These are phyloP conservation scores for Cariama cristata DNA, from an alignment of 2,113 vertebrate genomes.

Conservation along the genomic window DNA sequence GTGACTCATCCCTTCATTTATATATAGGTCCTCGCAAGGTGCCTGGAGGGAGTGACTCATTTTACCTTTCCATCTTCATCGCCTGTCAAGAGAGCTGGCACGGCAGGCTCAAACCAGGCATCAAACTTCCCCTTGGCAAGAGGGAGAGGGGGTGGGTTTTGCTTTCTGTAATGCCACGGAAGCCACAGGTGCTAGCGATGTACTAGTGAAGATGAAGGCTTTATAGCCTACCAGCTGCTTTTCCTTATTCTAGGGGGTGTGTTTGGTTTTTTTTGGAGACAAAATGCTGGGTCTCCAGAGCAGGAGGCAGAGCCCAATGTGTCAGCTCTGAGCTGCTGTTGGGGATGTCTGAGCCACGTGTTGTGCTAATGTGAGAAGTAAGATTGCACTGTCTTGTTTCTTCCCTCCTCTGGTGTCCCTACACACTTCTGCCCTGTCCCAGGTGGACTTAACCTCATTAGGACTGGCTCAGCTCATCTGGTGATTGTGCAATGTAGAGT, in stretches of 20 bases:
- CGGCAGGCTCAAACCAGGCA: accelerated
- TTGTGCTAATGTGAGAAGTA: accelerated
- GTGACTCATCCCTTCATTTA: neutral
- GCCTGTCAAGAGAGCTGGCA: neutral
- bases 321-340: neutral
- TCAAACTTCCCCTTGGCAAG: neutral
- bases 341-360: accelerated
- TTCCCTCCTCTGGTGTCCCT: neutral
- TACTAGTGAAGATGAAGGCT: neutral
- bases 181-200: no score
- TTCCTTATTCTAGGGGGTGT: no score
- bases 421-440: accelerated
- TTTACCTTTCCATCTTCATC: neutral
- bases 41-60: neutral
- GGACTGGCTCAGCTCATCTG: neutral
- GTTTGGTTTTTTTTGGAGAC: neutral
- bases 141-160: neutral
- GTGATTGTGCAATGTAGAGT: accelerated
- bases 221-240: neutral
- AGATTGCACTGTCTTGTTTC: neutral
- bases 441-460: neutral
- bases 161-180: neutral
- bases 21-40: neutral
- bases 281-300: neutral
- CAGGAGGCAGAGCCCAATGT: neutral